Evolutionary conservation across 2,113 vertebrate genomes (phyloP), one percentile per base, ranked within the genome.

Genomic region (Phaethornis superciliosus): DNA sequence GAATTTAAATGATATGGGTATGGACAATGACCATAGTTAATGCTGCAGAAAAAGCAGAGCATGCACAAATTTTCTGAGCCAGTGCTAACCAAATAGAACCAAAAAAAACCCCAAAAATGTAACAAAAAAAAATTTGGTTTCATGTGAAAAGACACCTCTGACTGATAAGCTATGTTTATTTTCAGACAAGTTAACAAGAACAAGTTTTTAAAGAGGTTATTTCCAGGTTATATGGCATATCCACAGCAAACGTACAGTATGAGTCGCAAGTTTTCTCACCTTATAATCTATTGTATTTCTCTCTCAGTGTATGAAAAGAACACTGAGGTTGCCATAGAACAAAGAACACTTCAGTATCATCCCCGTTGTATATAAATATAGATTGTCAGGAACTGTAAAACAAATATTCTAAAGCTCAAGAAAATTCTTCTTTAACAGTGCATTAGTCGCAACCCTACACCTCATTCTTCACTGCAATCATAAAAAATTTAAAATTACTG

Each of bases 141-240:
- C 42, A 76, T 86, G 68, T 26, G 90, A 93, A 94, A 96, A 90
- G 46, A 81, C 67, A 90, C 44, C 30, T 82, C 20, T 12, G 32
- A 92, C 49, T 69, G 62, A 82, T 88, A 95, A 95, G 46, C 44
- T 71, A 77, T 49, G 35, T 90, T 94, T 96, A 90, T 95, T 95
- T 93, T 92, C 83, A 94, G 60, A 69, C 54, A 89, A 80, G 85
- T 88, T 89, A 75, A 89, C 67, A 94, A 89, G 94, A 94, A 78
- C 84, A 90, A 40, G 40, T 51, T 76, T 93, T 92, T 74, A 46
- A 76, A 2, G 3, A 89, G 32, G n/a, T 86, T 86, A 93, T 80
- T 92, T 93, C 55, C 84, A 92, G 65, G 56, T 54, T 47, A 79
- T 87, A 47, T 33, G 28, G 26, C 42, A 40, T 4, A 2, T 68